Base-by-base conservation (phyloP, 2,888 invertebrate genomes). In the Slavum lentiscoides region DNA sequence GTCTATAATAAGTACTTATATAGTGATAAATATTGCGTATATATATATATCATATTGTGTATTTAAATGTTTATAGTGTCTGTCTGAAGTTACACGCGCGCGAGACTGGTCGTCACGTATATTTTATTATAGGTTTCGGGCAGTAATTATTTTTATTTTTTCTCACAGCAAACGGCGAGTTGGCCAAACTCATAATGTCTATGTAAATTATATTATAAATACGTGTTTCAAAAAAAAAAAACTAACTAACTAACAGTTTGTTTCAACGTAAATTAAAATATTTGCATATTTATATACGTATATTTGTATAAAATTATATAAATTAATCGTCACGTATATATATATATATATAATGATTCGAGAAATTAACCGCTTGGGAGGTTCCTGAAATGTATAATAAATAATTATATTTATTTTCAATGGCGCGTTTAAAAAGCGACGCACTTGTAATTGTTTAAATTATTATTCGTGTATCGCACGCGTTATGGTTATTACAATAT, bases 61-160 rank as follows among this genome's bases (percentile, higher is more conserved):
- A n/a, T 74, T 74, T 66, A 75, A 49, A 49, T 49, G 49, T 49
- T 49, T 39, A 39, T 9, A 49, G 55, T n/a, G n/a, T 75, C 55
- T 66, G 55, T 3, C 58, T 39, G 13, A 17, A 75, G 58, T 75
- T 39, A 19, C 74, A 39, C 17, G 58, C 23, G 21, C 17, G 58
- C 23, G 39, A 43, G 58, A 66, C 43, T 67, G 43, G 19, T 39
- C 39, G 74, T 75, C 39, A 66, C 58, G 21, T 55, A 15, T 30
- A 30, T 30, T 30, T 2, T 30, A 2, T 30, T 2, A 30, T 58
- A 58, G 70, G 59, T 15, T 66, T 66, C 15, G 37, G 49, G 49
- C 13, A 13, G 15, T 13, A 49, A 49, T 13, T 49, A 49, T 49
- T 62, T 64, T 30, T 73, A 30, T 64, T 62, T 53, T n/a, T 15